phyloP scores from a whole-genome alignment of 2,888 invertebrate species.

The Hyppa rectilinea region DNA sequence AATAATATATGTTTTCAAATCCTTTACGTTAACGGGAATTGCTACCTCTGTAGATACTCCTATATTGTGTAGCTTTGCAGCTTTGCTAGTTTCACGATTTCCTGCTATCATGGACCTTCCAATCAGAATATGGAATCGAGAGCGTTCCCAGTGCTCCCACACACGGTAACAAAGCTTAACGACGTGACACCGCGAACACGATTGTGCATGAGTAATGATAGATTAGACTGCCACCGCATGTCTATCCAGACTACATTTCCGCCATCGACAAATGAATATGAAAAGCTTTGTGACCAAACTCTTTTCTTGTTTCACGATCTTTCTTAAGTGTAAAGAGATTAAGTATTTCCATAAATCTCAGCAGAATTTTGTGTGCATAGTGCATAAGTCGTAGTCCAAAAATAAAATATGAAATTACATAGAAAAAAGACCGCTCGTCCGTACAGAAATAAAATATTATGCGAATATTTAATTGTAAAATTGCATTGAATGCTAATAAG shows the following conservation, averaged over 20 bases:
- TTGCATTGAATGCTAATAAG: no score
- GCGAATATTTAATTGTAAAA: no score
- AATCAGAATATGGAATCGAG: constrained; percentile 29
- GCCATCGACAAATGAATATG: constrained; percentile 17
- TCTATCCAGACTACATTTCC: neutral
- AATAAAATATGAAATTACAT: no score
- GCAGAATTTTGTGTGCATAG: neutral
- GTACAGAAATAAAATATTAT: no score
- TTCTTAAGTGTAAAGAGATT: neutral
- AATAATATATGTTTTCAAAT: no score
- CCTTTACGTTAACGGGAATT: no score
- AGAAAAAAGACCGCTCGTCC: no score
- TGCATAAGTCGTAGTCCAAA: no score
- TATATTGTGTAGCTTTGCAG: neutral
- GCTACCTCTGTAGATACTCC: neutral
- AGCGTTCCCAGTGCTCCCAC: neutral
- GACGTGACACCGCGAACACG: constrained; percentile 17
- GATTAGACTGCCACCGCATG: constrained; percentile 28
- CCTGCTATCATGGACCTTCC: neutral
- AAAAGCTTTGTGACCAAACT: neutral
- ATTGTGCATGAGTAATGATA: constrained; percentile 28
- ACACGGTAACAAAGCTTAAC: constrained; percentile 24
- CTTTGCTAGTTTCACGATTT: constrained; percentile 1
- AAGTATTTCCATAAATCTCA: neutral
- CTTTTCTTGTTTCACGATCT: neutral